Percentiles rank a stretch among this genome's conserved stretches.
Conservation (phyloP, 2,888 invertebrate genomes). For the Pammene fasciana region DNA sequence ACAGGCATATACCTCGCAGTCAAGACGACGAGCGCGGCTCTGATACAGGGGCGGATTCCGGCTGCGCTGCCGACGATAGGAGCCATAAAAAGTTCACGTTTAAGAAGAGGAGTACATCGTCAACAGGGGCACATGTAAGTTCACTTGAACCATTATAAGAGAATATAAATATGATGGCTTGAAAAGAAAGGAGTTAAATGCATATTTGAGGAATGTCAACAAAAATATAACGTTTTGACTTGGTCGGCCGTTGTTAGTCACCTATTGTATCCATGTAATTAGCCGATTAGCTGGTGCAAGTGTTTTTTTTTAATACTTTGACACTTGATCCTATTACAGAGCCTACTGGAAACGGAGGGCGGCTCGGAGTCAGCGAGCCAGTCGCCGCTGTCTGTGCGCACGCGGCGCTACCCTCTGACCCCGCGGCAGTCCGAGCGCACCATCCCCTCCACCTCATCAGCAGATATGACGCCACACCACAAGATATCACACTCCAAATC, state of each 20-base stretch:
- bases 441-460: conserved; percentile 85
- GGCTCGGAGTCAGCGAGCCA: conserved; percentile 90
- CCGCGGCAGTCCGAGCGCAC: conserved; percentile 93
- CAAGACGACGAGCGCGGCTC: conserved; percentile 87
- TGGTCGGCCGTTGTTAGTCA: too few relatives aligned
- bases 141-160: conserved; percentile 21
- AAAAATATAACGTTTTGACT: too few relatives aligned
- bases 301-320: not conserved
- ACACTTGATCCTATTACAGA: conserved; percentile 72
- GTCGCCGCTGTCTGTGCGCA: conserved; percentile 90
- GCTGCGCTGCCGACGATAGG: conserved; percentile 89
- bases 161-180: too few relatives aligned
- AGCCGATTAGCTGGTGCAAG: too few relatives aligned
- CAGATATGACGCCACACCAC: conserved; percentile 88
- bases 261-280: too few relatives aligned
- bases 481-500: conserved; percentile 79
- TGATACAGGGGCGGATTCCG: conserved; percentile 83
- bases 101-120: conserved; percentile 94
- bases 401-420: conserved; percentile 89
- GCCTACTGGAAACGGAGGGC: conserved; percentile 90
- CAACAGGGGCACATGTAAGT: conserved; percentile 88
- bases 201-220: too few relatives aligned
- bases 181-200: too few relatives aligned
- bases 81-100: conserved; percentile 91
- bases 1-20: conserved; percentile 88